Conservation (phyloP, 2,888 invertebrate species). For the Aspidiotus destructor region DNA sequence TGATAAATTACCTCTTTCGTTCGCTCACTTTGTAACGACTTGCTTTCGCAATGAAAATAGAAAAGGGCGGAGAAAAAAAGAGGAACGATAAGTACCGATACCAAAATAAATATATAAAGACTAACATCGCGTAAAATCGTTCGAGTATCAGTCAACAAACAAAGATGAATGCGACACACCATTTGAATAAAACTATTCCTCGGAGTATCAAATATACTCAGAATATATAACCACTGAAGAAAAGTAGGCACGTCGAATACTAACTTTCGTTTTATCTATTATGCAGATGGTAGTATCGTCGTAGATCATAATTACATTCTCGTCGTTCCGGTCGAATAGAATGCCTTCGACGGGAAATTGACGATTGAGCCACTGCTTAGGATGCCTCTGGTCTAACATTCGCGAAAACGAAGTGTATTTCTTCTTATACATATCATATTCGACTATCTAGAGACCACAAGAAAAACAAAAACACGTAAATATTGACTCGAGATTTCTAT, state of each 20-base stretch:
- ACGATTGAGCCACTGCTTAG: constrained; percentile 51
- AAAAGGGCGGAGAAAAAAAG: not conserved
- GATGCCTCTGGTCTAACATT: constrained; percentile 46
- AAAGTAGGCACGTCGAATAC: constrained; percentile 26
- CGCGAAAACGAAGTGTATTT: constrained; percentile 57
- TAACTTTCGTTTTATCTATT: constrained; percentile 49
- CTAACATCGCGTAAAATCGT: not conserved
- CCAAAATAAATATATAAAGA: constrained; percentile 1
- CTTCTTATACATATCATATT: constrained; percentile 58
- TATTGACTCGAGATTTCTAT: not conserved
- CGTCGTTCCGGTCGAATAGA: constrained; percentile 52
- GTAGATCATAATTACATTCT: constrained; percentile 58
- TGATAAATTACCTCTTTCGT: constrained; percentile 2
- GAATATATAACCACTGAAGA: too few relatives aligned
- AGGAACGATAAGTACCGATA: too few relatives aligned
- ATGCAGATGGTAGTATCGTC: constrained; percentile 62
- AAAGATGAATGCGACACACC: not conserved
- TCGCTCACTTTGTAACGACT: not conserved
- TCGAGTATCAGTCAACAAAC: not conserved
- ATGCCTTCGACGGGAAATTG: constrained; percentile 53
- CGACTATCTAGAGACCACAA: constrained; percentile 54
- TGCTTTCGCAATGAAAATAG: not conserved
- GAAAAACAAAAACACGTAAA: not conserved
- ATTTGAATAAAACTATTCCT: not conserved
- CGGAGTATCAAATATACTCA: not conserved